Evolutionary conservation across 2,797 vertebrate species (phyloP), one percentile per base, ranked within the genome.

Genomic region (Micrastur ruficollis): DNA sequence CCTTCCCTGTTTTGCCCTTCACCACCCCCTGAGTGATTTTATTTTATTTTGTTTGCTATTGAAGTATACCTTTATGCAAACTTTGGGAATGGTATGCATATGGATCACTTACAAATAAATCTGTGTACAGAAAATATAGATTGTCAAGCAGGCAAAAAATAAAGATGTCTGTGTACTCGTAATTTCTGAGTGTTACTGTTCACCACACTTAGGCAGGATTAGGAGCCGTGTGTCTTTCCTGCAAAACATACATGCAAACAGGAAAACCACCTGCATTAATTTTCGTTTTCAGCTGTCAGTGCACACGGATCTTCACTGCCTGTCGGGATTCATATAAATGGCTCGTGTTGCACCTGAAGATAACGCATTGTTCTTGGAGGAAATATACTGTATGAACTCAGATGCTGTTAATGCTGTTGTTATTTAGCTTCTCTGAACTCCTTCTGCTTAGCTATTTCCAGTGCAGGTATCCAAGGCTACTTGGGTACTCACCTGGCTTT

Each of bases 81-180:
- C 81, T 82, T 49, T n/a, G 61, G 86, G 68, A 91, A 91, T 50
- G 79, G 53, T 72, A 20, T 93, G 93, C 90, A 81, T 96, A 91
- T 88, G 86, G 92, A 96, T 93, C 72, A 42, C 93, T 83, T 88
- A 83, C 53, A 92, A 88, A 96, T 96, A 93, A 94, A 93, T 95
- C 94, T 95, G 95, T 91, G 72, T 93, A 75, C 55, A 50, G 94
- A 93, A 95, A 94, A 94, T 75, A 94, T 34, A 70, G 92, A 91
- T 94, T 95, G 90, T 91, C 93, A 93, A 95, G 86, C 27, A 92
- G 92, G 93, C 96, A 92, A 92, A 95, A 94, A 89, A 93, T 86
- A 88, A 94, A 93, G 92, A 84, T 95, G 92, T 92, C 92, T 87
- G 70, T 62, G 73, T 36, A 12, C 75, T 86, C 72, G 1, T 94